These are phyloP conservation scores for Oscheius sp. DNA, from an alignment of 2,888 invertebrate species.

Conservation along the genomic window DNA sequence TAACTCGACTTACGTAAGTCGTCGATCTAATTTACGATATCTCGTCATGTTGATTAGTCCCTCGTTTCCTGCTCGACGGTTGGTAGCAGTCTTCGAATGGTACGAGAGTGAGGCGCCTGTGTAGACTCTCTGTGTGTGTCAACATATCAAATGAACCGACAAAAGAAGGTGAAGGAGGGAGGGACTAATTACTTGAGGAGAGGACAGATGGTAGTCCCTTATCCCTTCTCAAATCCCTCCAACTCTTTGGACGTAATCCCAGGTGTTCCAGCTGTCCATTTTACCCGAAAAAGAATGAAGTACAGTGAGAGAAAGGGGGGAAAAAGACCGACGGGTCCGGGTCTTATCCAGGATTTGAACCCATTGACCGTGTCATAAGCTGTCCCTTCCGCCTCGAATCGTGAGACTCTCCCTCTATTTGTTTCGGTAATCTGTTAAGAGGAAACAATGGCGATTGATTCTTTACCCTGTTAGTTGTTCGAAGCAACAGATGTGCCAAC, in stretches of 20 bases:
- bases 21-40: not conserved
- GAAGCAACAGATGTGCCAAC: slow-evolving; percentile 22
- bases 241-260: not conserved
- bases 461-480: too few species aligned
- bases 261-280: not conserved
- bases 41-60: not conserved
- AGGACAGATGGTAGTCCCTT: slow-evolving; percentile 1
- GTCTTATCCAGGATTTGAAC: too few species aligned
- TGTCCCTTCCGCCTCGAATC: too few species aligned
- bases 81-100: slow-evolving; percentile 29
- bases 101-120: slow-evolving; percentile 26
- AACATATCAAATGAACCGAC: slow-evolving; percentile 31
- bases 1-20: not conserved
- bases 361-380: too few species aligned
- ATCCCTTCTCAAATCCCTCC: not conserved
- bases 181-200: not conserved
- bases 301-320: not conserved
- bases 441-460: too few species aligned
- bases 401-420: too few species aligned
- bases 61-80: not conserved
- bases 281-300: not conserved
- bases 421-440: too few species aligned
- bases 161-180: slow-evolving; percentile 7
- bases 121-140: slow-evolving; percentile 27
- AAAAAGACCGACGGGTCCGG: too few species aligned